Evolutionary conservation across 2,797 vertebrate genomes (phyloP), one percentile per base, ranked within the genome.

Genomic region (Graptemys geographica): DNA sequence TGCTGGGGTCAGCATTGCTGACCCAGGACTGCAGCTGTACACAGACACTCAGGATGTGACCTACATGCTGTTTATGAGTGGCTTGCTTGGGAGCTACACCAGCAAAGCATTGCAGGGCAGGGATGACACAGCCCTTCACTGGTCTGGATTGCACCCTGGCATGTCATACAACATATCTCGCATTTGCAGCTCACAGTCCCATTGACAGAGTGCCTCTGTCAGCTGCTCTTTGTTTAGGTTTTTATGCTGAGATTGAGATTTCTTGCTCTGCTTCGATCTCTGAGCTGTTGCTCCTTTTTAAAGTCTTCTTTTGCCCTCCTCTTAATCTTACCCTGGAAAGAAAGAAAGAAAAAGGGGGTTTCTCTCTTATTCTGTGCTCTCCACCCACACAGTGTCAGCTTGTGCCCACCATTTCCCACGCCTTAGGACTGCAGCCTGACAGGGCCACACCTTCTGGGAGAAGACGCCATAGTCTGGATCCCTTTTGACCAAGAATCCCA

Each of bases 271-370:
- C 33, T 69, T 74, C 0, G 0, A 18, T 62, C 55, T 86, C 19
- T 33, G 72, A 76, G 33, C 5, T 62, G 47, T n/a, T 87, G 21
- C 52, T 90, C 78, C 87, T 9, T 0, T 0, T 13, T 74, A 33
- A 56, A 27, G 55, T 27, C 74, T 51, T 86, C 47, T 27, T 52
- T 37, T 33, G 16, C 80, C 55, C 33, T 28, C 55, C 37, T 2
- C 23, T 10, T 52, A 88, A 74, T 65, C 25, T 83, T 86, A 57
- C 13, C 59, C 15, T 53, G 41, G 37, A 86, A 83, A 31, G 11
- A 37, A 83, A 85, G 82, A 7, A 83, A 85, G 82, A 5, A 11
- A 11, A 86, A 65, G 1, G 3, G 11, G 1, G 56, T 78, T 88
- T 83, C 13, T 88, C 62, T 92, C 88, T 18, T 41, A 83, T 15